phyloP scores from a whole-genome alignment of 1,140 invertebrate genomes.

The Bradysia coprophila region DNA sequence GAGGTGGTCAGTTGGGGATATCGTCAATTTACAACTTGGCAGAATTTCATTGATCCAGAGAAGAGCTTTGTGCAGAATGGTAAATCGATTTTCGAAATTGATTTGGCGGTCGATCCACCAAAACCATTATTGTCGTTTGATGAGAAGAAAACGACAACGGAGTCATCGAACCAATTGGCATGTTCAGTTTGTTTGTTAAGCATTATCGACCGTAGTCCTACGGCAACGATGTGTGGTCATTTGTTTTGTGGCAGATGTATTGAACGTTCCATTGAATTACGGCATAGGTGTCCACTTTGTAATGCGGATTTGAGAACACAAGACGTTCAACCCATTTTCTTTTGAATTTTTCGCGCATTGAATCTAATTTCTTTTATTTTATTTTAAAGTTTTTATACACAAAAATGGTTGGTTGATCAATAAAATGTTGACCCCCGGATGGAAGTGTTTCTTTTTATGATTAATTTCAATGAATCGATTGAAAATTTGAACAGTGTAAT shows the following conservation, averaged over 20 bases:
- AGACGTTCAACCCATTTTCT: not conserved
- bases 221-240: not conserved
- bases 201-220: not conserved
- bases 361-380: too few relatives aligned
- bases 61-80: not conserved
- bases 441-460: too few relatives aligned
- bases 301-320: not conserved
- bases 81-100: not conserved
- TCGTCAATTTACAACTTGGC: not conserved
- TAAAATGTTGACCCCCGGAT: too few relatives aligned
- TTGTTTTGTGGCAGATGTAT: not conserved
- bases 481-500: too few relatives aligned
- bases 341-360: too few relatives aligned
- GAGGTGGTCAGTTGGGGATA: not conserved
- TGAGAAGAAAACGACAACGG: not conserved
- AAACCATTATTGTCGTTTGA: not conserved
- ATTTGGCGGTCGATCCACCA: not conserved
- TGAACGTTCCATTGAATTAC: not conserved
- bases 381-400: too few relatives aligned
- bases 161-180: not conserved
- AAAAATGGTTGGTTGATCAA: too few relatives aligned
- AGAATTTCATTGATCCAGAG: not conserved
- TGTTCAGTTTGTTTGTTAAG: not conserved
- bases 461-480: too few relatives aligned
- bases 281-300: not conserved